A percentile compares a stretch with the other conserved stretches of the same genome.
Evolutionary conservation across 2,113 vertebrate genomes (phyloP).

Genomic region (Myotis lucifugus): DNA sequence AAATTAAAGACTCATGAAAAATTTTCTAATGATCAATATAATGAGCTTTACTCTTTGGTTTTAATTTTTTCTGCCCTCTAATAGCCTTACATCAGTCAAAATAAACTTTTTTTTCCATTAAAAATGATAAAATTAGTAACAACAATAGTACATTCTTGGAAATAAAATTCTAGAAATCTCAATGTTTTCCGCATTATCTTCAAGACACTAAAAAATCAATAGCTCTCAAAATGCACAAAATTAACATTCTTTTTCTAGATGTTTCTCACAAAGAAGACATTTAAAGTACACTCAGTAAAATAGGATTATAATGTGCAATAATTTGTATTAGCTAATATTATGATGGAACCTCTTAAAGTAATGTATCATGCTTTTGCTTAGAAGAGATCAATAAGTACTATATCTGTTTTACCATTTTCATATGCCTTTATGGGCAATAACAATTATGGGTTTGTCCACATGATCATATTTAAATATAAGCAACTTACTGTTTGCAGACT

Average conservation of each 20-base stretch:
- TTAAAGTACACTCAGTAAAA: slow-evolving; percentile 49
- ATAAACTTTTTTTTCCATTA: not conserved
- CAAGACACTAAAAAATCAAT: slow-evolving; percentile 48
- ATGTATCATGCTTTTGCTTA: slow-evolving; percentile 42
- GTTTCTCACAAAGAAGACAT: slow-evolving; percentile 61
- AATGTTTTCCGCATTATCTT: slow-evolving; percentile 12
- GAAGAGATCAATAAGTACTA: slow-evolving; percentile 66
- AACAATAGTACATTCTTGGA: not conserved
- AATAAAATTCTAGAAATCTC: slow-evolving; percentile 42
- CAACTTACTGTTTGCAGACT: slow-evolving; percentile 69
- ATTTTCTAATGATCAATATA: not conserved
- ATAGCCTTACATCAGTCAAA: not conserved
- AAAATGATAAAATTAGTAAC: not conserved
- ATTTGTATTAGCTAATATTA: not conserved
- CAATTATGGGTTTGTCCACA: slow-evolving; percentile 66
- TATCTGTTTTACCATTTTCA: slow-evolving; percentile 42
- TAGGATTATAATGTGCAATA: slow-evolving; percentile 39
- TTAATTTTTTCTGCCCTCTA: slow-evolving; percentile 16
- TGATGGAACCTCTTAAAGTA: slow-evolving; percentile 21
- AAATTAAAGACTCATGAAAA: not conserved
- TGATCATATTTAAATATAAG: slow-evolving; percentile 80
- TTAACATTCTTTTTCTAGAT: slow-evolving; percentile 69
- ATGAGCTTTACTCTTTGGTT: not conserved
- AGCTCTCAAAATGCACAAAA: slow-evolving; percentile 61
- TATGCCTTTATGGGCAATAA: slow-evolving; percentile 67